These are phyloP conservation scores for Eilema caniola DNA, from an alignment of 2,888 invertebrate genomes.

Conservation along the genomic window DNA sequence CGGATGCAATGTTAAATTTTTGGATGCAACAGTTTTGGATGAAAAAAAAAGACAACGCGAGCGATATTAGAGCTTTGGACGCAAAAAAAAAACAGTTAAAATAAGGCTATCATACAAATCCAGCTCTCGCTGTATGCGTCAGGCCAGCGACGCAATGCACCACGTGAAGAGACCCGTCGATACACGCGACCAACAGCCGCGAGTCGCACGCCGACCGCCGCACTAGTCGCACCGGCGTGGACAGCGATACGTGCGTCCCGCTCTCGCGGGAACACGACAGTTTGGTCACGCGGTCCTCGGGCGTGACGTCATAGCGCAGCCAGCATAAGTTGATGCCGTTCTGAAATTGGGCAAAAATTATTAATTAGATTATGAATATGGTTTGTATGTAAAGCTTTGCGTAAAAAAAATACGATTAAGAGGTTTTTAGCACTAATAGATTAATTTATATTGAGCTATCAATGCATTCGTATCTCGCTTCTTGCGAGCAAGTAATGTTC, in stretches of 20 bases:
- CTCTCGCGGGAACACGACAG: slow-evolving; percentile 83
- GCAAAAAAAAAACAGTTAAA: not conserved
- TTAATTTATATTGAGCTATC: not conserved
- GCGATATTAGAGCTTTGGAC: not conserved
- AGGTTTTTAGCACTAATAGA: not conserved
- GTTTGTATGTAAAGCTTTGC: not conserved
- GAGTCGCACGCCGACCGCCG: slow-evolving; percentile 88
- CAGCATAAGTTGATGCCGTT: slow-evolving; percentile 86
- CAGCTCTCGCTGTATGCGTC: slow-evolving; percentile 91
- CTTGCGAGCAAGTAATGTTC: no score
- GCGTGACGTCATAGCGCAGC: slow-evolving; percentile 90
- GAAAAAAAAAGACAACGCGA: no score
- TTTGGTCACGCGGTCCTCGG: slow-evolving; percentile 87
- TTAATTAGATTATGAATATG: no score
- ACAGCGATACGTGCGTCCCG: slow-evolving; percentile 86
- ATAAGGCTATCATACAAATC: slow-evolving; percentile 88
- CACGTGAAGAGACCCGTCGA: slow-evolving; percentile 94
- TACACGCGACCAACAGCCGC: slow-evolving; percentile 93
- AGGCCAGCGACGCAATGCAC: slow-evolving; percentile 92
- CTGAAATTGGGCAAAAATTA: slow-evolving; percentile 61
- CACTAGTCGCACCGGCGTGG: slow-evolving; percentile 74
- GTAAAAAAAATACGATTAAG: not conserved
- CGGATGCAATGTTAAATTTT: no score
- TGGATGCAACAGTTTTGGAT: no score
- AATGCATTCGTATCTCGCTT: no score